Evolutionary conservation across 2,888 invertebrate genomes (phyloP).

Genomic region (Archips xylosteana): DNA sequence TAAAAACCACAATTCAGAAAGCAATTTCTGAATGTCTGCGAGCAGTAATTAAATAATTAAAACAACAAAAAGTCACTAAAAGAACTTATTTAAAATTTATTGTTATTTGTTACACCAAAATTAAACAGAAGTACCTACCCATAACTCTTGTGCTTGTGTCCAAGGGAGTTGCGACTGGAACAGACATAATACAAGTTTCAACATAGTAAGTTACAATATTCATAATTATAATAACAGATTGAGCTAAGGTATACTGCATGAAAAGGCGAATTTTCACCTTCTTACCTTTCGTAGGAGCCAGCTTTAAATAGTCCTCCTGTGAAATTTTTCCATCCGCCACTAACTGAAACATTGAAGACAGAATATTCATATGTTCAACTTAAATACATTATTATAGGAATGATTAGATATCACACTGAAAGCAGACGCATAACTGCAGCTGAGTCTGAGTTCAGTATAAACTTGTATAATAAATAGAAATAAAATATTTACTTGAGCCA

Average conservation of each 20-base stretch:
- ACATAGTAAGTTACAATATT: background rate
- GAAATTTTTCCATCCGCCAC: slow-evolving; percentile 80
- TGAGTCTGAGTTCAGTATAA: slow-evolving; percentile 17
- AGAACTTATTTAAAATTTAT: background rate
- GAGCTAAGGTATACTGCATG: slow-evolving; percentile 12
- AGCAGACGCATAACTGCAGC: background rate
- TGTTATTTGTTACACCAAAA: background rate
- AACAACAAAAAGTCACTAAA: background rate
- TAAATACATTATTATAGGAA: slow-evolving; percentile 10
- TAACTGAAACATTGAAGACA: slow-evolving; percentile 71
- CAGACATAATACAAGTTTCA: slow-evolving; percentile 44
- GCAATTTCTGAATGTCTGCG: background rate
- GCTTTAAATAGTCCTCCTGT: slow-evolving; percentile 76
- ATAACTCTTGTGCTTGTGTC: slow-evolving; percentile 62
- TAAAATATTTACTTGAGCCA: slow-evolving; percentile 72
- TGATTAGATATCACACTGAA: slow-evolving; percentile 25
- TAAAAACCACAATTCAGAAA: background rate
- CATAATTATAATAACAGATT: slow-evolving; percentile 7
- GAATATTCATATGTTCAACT: slow-evolving; percentile 23
- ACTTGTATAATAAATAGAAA: background rate
- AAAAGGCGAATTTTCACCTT: slow-evolving; percentile 15
- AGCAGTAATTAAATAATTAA: background rate
- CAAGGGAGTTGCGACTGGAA: slow-evolving; percentile 64
- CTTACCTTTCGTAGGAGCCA: slow-evolving; percentile 78
- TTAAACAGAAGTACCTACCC: slow-evolving; percentile 64